phyloP scores from a whole-genome alignment of 64 coral and sea anemone species.

The Porites lutea region DNA sequence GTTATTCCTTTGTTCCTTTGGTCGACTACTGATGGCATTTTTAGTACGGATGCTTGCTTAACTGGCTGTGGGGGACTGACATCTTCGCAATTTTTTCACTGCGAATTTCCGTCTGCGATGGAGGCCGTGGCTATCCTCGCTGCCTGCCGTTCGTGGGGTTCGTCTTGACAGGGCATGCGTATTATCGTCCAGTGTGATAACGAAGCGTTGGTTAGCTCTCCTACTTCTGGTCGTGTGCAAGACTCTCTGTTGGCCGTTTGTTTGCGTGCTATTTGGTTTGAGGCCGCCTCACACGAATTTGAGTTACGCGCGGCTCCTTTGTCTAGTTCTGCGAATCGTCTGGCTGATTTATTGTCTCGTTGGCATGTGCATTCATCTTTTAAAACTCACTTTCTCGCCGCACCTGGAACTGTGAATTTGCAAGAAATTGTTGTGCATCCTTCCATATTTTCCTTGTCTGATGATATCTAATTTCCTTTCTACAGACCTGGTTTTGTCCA shows the following conservation, averaged over 20 bases:
- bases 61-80: slow-evolving; percentile 44
- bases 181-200: slow-evolving; percentile 53
- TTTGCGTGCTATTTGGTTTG: slow-evolving; percentile 14
- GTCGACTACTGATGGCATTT: slow-evolving; percentile 16
- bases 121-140: neutral
- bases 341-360: slow-evolving; percentile 29
- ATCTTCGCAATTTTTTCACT: neutral
- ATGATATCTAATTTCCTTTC: slow-evolving; percentile 19
- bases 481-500: neutral
- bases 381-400: neutral
- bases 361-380: slow-evolving; percentile 25
- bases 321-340: slow-evolving; percentile 17
- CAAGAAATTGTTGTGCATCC: slow-evolving; percentile 23
- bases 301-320: slow-evolving; percentile 22
- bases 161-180: neutral
- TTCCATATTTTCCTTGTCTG: neutral
- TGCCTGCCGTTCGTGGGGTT: slow-evolving; percentile 33
- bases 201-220: slow-evolving; percentile 6
- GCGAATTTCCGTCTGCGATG: neutral
- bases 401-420: neutral
- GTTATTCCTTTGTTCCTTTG: too few species aligned
- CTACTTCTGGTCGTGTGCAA: slow-evolving; percentile 8
- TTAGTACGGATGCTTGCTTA: slow-evolving; percentile 45
- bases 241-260: slow-evolving; percentile 23
- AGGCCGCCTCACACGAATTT: slow-evolving; percentile 9